Evolutionary conservation across 53 echinoderm and acorn worm genomes (phyloP).

Genomic region (Pentamera pediparva): DNA sequence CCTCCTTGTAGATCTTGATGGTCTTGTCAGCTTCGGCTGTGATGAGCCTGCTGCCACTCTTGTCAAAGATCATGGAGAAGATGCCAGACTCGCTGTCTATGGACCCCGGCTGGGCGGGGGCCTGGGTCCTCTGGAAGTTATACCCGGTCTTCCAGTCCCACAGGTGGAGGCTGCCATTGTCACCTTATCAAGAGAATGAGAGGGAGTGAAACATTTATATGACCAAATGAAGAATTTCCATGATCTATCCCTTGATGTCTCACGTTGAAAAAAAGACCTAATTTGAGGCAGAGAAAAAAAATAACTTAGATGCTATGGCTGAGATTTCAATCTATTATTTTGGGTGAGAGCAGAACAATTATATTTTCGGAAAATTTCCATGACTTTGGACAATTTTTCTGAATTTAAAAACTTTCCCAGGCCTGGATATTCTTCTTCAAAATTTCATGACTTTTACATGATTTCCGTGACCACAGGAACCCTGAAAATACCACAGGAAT

Average conservation of each 20-base stretch:
- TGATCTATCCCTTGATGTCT: neutral
- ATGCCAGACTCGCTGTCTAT: constrained; percentile 92
- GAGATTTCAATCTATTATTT: too few relatives aligned
- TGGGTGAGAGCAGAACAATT: too few relatives aligned
- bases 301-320: too few relatives aligned
- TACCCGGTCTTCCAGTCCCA: constrained; percentile 98
- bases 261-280: too few relatives aligned
- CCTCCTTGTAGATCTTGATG: constrained; percentile 97
- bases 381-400: too few relatives aligned
- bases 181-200: constrained; percentile 44
- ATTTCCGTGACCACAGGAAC: too few relatives aligned
- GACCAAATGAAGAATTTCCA: neutral
- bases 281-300: too few relatives aligned
- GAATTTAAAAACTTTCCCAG: neutral
- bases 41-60: constrained; percentile 84
- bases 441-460: too few relatives aligned
- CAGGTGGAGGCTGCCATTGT: constrained; percentile 95
- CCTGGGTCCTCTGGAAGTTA: constrained; percentile 93
- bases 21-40: constrained; percentile 98
- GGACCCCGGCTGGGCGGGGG: constrained; percentile 85
- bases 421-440: too few relatives aligned
- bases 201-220: neutral
- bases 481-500: too few relatives aligned
- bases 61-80: constrained; percentile 87
- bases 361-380: too few relatives aligned